phyloP scores from a whole-genome alignment of 2,888 invertebrate genomes.

The Perizoma flavofasciatum region DNA sequence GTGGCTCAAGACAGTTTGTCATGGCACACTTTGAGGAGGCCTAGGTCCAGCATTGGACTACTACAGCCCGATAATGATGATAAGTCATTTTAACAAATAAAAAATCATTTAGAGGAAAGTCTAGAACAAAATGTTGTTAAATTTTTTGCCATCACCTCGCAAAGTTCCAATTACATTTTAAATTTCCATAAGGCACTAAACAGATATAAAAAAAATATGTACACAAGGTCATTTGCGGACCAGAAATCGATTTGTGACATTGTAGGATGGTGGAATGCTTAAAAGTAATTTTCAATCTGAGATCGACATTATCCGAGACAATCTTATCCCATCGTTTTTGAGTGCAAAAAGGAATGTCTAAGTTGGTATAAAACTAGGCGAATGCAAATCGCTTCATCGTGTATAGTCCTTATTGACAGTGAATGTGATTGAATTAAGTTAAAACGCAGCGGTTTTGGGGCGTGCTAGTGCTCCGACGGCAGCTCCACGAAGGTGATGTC shows the following conservation, averaged over 20 bases:
- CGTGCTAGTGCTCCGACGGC: conserved; percentile 77
- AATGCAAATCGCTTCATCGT: conserved; percentile 37
- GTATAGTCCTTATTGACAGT: conserved; percentile 33
- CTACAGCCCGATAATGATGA: background rate
- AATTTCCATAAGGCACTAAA: conserved; percentile 72
- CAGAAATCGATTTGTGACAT: conserved; percentile 68
- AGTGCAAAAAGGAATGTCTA: conserved; percentile 67
- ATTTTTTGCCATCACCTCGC: conserved; percentile 66
- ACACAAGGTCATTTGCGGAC: conserved; percentile 67
- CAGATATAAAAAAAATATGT: conserved; percentile 60
- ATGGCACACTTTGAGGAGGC: too few relatives aligned
- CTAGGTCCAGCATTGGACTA: too few relatives aligned
- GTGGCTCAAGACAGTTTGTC: too few relatives aligned
- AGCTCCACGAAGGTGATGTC: conserved; percentile 94
- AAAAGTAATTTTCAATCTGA: conserved; percentile 82
- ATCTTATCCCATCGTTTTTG: conserved; percentile 68
- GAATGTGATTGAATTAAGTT: conserved; percentile 10
- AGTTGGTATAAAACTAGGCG: conserved; percentile 52
- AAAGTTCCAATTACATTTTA: conserved; percentile 57
- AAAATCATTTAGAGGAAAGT: background rate
- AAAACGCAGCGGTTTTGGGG: conserved; percentile 10
- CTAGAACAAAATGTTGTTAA: conserved; percentile 9
- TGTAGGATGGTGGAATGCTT: conserved; percentile 75
- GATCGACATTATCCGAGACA: conserved; percentile 80
- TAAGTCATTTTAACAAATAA: conserved; percentile 11